phyloP scores from a whole-genome alignment of 2,797 vertebrate genomes.

The Macropodus opercularis region DNA sequence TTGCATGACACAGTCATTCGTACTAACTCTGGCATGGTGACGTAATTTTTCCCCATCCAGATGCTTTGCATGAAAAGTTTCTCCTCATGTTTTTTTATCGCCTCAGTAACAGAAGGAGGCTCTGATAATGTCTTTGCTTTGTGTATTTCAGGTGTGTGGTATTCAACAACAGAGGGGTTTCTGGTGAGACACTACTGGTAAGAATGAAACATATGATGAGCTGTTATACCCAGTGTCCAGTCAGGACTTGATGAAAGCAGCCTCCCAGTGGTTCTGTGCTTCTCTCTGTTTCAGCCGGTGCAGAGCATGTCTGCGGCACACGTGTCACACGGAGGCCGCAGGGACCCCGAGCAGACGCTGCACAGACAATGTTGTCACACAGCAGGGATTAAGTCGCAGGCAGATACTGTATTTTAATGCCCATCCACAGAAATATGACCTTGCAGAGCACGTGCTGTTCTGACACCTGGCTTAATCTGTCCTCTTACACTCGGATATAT shows the following conservation, averaged over 20 bases:
- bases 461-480: conserved; percentile 64
- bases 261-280: conserved; percentile 26
- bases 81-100: background rate
- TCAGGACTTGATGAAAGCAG: background rate
- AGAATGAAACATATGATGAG: conserved; percentile 66
- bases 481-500: conserved; percentile 53
- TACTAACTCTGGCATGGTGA: too few species aligned
- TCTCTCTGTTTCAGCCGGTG: conserved; percentile 13
- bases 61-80: too few species aligned
- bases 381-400: conserved; percentile 66
- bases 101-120: too few species aligned
- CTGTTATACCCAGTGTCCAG: too few species aligned
- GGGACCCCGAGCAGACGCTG: conserved; percentile 22
- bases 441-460: conserved; percentile 45
- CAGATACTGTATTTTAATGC: conserved; percentile 62
- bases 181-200: conserved; percentile 96
- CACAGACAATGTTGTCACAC: conserved; percentile 61
- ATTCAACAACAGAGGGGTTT: conserved; percentile 96
- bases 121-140: conserved; percentile 13
- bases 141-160: conserved; percentile 91
- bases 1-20: conserved; percentile 8
- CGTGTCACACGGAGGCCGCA: conserved; percentile 26
- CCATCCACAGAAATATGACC: conserved; percentile 58
- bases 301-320: conserved; percentile 29
- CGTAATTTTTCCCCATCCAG: too few species aligned